These are phyloP conservation scores for Centruroides vittatus DNA, from an alignment of 1,140 invertebrate genomes.

Conservation along the genomic window DNA sequence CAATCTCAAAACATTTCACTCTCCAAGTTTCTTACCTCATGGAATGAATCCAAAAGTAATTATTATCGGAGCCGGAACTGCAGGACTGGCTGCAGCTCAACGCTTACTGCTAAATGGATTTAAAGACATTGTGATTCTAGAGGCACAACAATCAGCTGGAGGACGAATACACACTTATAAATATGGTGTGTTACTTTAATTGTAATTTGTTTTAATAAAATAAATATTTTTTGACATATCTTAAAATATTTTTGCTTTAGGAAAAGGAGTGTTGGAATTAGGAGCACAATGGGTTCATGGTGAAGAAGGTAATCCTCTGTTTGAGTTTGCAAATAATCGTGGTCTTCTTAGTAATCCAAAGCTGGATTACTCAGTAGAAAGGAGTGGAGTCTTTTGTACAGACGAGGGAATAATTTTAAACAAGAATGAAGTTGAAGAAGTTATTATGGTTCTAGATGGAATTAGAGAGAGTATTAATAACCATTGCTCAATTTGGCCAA, in stretches of 20 bases:
- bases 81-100: slow-evolving; percentile 33
- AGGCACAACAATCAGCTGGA: slow-evolving; percentile 31
- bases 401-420: slow-evolving; percentile 7
- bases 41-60: slow-evolving; percentile 5
- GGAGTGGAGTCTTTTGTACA: slow-evolving; percentile 18
- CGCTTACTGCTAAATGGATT: slow-evolving; percentile 24
- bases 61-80: slow-evolving; percentile 34
- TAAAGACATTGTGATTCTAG: slow-evolving; percentile 30
- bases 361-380: slow-evolving; percentile 14
- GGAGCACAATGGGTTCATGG: slow-evolving; percentile 39
- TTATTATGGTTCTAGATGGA: slow-evolving; percentile 13
- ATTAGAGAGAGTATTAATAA: slow-evolving; percentile 12
- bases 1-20: no score
- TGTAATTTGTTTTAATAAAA: background rate
- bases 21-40: no score
- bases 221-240: background rate
- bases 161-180: slow-evolving; percentile 28
- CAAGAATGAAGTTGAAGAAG: slow-evolving; percentile 1
- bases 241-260: background rate
- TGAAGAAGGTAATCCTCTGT: slow-evolving; percentile 24
- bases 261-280: slow-evolving; percentile 24
- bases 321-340: slow-evolving; percentile 45
- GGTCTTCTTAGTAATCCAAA: slow-evolving; percentile 11
- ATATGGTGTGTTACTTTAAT: slow-evolving; percentile 7
- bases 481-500: background rate